These are phyloP conservation scores for Polylopha cassiicola DNA, from an alignment of 2,888 invertebrate genomes.

Conservation along the genomic window DNA sequence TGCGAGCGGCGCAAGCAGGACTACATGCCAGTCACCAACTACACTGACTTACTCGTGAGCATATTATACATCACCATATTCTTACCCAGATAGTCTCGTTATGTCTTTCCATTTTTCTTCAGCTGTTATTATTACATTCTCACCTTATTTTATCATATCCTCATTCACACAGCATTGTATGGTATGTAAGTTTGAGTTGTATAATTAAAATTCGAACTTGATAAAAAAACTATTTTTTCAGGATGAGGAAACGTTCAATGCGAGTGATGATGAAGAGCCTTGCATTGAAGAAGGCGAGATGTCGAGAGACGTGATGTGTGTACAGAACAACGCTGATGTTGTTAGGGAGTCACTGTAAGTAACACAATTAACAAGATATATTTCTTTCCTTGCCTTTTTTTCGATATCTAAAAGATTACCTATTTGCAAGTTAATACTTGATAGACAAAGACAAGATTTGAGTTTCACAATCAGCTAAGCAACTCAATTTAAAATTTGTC, in stretches of 20 bases:
- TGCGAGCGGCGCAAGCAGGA: conserved; percentile 63
- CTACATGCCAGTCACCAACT: conserved; percentile 53
- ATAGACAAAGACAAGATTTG: too few relatives aligned
- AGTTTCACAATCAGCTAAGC: too few relatives aligned
- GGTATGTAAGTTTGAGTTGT: too few relatives aligned
- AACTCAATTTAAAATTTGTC: too few relatives aligned
- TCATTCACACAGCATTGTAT: too few relatives aligned
- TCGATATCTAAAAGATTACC: too few relatives aligned
- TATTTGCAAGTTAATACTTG: too few relatives aligned
- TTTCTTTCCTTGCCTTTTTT: conserved; percentile 2
- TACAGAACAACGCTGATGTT: conserved; percentile 75
- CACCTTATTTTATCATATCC: too few relatives aligned
- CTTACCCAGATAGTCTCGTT: too few relatives aligned
- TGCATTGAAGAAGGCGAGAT: conserved; percentile 70
- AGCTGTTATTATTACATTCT: too few relatives aligned
- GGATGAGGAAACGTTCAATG: conserved; percentile 60
- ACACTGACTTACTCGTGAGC: conserved; percentile 57
- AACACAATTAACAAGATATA: background rate
- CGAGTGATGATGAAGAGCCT: conserved; percentile 63
- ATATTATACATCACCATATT: background rate
- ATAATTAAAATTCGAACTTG: background rate
- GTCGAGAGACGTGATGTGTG: conserved; percentile 75
- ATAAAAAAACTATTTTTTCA: conserved; percentile 24
- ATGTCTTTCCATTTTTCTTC: too few relatives aligned
- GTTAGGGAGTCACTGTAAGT: conserved; percentile 74